Conservation (phyloP, 2,113 vertebrate genomes). For the Australoheros scitulus region DNA sequence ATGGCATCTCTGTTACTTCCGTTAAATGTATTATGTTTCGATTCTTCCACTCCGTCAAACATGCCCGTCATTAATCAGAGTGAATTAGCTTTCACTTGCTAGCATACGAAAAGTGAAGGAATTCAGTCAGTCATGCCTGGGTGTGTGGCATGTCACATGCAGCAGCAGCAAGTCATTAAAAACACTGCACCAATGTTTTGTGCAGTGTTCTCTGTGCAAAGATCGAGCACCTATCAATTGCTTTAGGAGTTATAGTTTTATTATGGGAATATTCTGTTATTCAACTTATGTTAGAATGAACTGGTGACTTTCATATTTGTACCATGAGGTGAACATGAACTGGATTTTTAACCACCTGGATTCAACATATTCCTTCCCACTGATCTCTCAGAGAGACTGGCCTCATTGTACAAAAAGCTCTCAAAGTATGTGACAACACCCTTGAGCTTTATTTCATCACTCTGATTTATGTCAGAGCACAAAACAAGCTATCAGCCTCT, state of each 20-base stretch:
- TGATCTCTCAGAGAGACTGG: background rate
- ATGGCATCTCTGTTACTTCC: background rate
- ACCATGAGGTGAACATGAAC: background rate
- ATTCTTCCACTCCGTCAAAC: background rate
- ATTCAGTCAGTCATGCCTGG: background rate
- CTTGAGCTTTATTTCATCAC: constrained; percentile 3
- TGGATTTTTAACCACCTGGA: background rate
- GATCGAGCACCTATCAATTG: background rate
- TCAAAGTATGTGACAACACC: background rate
- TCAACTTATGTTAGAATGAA: background rate
- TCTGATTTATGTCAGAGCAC: background rate
- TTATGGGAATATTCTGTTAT: background rate
- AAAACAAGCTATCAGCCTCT: background rate
- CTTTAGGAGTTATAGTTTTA: background rate
- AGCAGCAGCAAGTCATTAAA: background rate
- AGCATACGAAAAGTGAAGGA: background rate
- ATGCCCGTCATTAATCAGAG: background rate
- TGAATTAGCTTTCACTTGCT: background rate
- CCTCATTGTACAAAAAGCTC: constrained; percentile 3
- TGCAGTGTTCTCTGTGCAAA: background rate
- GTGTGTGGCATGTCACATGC: background rate
- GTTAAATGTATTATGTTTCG: background rate
- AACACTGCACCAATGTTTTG: background rate
- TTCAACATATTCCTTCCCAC: background rate
- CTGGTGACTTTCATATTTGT: background rate